phyloP scores from a whole-genome alignment of 2,888 invertebrate genomes.

The Lycia hirtaria region DNA sequence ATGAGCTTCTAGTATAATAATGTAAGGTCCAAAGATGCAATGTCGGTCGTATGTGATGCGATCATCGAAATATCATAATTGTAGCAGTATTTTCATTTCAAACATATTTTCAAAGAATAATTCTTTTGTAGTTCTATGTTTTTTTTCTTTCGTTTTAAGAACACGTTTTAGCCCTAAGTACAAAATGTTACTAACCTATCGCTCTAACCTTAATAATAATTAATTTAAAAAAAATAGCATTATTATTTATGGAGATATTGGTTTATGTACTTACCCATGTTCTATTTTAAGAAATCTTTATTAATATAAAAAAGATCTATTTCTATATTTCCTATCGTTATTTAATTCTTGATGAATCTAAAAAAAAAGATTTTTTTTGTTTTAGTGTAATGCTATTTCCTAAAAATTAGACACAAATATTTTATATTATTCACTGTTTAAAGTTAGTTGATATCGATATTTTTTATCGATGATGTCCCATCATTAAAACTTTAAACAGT shows the following conservation, averaged over 20 bases:
- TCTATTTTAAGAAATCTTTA: slow-evolving; percentile 60
- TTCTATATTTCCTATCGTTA: slow-evolving; percentile 48
- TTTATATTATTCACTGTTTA: slow-evolving; percentile 27
- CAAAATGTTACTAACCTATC: slow-evolving; percentile 75
- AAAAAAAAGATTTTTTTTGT: slow-evolving; percentile 51
- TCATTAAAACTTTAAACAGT: slow-evolving; percentile 38
- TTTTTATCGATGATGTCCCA: slow-evolving; percentile 36
- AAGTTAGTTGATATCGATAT: slow-evolving; percentile 21
- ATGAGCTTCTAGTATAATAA: slow-evolving; percentile 74
- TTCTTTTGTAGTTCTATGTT: slow-evolving; percentile 54
- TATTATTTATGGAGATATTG: slow-evolving; percentile 67
- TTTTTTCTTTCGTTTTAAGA: slow-evolving; percentile 61
- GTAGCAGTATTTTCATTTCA: slow-evolving; percentile 71
- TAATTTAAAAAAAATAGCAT: slow-evolving; percentile 53
- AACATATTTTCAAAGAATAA: slow-evolving; percentile 50
- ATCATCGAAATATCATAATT: slow-evolving; percentile 56
- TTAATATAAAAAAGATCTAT: slow-evolving; percentile 59
- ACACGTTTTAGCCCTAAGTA: slow-evolving; percentile 74
- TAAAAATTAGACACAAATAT: slow-evolving; percentile 28
- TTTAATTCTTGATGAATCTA: slow-evolving; percentile 59
- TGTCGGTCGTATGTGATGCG: slow-evolving; percentile 68
- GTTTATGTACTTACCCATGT: slow-evolving; percentile 79
- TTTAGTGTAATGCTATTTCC: slow-evolving; percentile 37
- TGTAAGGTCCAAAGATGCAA: slow-evolving; percentile 79
- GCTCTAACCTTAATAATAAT: slow-evolving; percentile 63